Base-by-base conservation (phyloP, 2,888 invertebrate genomes). In the Aelia acuminata region DNA sequence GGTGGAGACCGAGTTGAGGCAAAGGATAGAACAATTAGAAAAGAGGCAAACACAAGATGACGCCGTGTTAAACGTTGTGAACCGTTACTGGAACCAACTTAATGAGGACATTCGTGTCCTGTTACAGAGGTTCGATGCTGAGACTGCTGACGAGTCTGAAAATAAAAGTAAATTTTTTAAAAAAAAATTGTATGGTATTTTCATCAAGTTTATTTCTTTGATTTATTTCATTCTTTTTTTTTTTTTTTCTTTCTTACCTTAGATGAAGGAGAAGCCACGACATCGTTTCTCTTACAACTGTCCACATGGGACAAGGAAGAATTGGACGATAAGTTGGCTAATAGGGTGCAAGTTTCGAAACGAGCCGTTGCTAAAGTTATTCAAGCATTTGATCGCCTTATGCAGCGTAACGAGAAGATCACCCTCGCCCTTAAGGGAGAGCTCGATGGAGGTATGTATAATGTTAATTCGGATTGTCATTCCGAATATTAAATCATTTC, bases 231-330 rank as follows among this genome's bases (percentile, higher is more conserved):
- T 18, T 15, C 18, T 49, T 49, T 49, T n/a, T 2, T 49, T 49
- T 1, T 49, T 13, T 20, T 63, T 70, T 20, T 20, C 35, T 57
- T 57, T 57, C 8, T 26, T 26, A 53, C 5, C 26, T 47, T 70
- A 97, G 97, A 98, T 94, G 98, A 98, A 93, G 98, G 97, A 93
- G 98, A 98, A 93, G 98, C 98, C 0, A 98, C 98, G 15, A 98
- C 98, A 15, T 98, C 98, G 11, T 99, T 99, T 93, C 94, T 99
- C 84, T 96, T 98, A 93, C 97, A 98, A 92, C 92, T 99, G 70
- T 98, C 98, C 1, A 98, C 98, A 0, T 99, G 99, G 98, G 99
- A 99, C 92, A 98, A 98, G 91, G 98, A 98, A 91, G 99, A 99
- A 92, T 93, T 99, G 88, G 99, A 99, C 91, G 98, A 98, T 90